Conservation (phyloP, 2,888 invertebrate species). For the Axea sp. region DNA sequence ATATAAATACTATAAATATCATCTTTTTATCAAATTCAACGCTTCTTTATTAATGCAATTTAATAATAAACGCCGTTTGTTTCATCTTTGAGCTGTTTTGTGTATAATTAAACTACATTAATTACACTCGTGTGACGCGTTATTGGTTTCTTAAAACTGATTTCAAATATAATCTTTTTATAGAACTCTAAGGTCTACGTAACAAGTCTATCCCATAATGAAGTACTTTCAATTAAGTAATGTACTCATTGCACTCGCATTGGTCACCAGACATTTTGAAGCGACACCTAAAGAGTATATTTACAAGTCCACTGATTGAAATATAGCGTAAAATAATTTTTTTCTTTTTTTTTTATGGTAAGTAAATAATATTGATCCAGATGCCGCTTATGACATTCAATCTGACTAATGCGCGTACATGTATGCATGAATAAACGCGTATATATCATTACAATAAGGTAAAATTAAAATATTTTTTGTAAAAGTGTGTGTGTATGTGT, state of each 20-base stretch:
- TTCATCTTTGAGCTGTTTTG: conserved; percentile 44
- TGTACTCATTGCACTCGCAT: conserved; percentile 10
- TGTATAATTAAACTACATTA: conserved; percentile 39
- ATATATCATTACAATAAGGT: conserved; percentile 52
- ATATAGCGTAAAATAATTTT: too few species aligned
- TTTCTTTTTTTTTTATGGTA: too few species aligned
- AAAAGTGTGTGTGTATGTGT: conserved; percentile 77
- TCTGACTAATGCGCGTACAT: conserved; percentile 8
- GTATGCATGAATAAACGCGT: conserved; percentile 21
- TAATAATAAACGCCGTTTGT: conserved; percentile 18
- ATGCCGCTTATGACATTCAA: conserved; percentile 2
- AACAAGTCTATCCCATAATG: conserved; percentile 71
- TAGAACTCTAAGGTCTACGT: conserved; percentile 14
- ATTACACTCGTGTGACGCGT: conserved; percentile 2
- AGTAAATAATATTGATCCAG: conserved; percentile 5
- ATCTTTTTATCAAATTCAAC: conserved; percentile 42
- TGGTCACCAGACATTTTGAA: conserved; percentile 3
- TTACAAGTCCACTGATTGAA: too few species aligned
- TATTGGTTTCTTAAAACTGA: not conserved
- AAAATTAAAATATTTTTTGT: too few species aligned
- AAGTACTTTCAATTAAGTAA: conserved; percentile 72
- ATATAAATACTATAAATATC: conserved; percentile 55
- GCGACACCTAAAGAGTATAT: conserved; percentile 1
- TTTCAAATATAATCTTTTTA: conserved; percentile 6
- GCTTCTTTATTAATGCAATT: conserved; percentile 10